A percentile compares a stretch with the other conserved stretches of the same genome.
Conservation (phyloP, 2,888 invertebrate species). For the Hylaea fasciaria region DNA sequence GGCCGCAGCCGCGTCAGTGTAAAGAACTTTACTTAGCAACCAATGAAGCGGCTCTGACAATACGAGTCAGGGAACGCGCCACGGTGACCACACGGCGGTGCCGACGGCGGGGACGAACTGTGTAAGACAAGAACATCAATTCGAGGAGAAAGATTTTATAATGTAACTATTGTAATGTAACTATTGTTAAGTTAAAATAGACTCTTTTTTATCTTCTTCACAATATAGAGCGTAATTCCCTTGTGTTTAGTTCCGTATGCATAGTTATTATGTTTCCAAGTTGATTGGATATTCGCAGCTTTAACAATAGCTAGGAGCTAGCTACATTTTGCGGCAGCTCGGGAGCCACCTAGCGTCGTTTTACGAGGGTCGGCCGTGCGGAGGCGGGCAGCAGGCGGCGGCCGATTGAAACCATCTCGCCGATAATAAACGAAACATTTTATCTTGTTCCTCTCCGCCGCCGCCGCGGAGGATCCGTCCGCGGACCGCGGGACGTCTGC, state of each 20-base stretch:
- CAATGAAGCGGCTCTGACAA: conserved; percentile 5
- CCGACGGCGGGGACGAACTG: neutral
- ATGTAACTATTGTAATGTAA: too few species aligned
- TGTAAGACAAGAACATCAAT: neutral
- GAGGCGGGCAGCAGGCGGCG: neutral
- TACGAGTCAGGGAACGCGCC: neutral
- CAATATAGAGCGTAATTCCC: too few species aligned
- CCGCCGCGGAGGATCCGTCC: conserved; percentile 7
- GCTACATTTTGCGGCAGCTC: neutral
- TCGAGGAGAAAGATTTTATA: too few species aligned
- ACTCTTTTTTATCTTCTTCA: too few species aligned
- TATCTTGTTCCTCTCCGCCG: conserved; percentile 8
- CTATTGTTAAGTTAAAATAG: too few species aligned
- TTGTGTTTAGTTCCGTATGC: too few species aligned
- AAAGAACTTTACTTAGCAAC: conserved; percentile 14
- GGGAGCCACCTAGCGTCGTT: neutral
- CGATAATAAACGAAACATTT: conserved; percentile 6
- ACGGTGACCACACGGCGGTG: neutral
- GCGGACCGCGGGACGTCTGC: conserved; percentile 2
- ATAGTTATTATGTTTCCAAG: too few species aligned
- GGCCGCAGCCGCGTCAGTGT: neutral
- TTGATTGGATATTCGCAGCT: too few species aligned
- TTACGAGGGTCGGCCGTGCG: conserved; percentile 1
- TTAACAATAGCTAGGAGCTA: too few species aligned
- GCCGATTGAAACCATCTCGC: conserved; percentile 1